Conservation (phyloP, 1,140 invertebrate genomes). For the Gonioctena quinquepunctata region DNA sequence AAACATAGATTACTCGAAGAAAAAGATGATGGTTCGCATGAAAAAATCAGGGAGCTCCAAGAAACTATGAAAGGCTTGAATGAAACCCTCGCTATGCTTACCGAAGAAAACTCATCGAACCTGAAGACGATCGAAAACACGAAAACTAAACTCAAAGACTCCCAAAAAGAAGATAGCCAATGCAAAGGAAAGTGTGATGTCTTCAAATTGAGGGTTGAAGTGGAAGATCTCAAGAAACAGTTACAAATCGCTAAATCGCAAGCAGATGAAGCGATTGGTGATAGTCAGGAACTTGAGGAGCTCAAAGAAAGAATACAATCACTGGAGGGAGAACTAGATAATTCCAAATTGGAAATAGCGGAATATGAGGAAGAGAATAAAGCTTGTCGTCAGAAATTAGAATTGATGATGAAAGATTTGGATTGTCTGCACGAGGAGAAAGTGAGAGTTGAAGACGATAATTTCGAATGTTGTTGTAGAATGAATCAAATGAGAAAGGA, state of each 20-base stretch:
- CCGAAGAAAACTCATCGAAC: neutral
- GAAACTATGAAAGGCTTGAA: neutral
- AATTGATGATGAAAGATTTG: neutral
- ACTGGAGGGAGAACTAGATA: neutral
- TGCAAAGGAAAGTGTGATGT: neutral
- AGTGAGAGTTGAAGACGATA: neutral
- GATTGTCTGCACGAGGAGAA: neutral
- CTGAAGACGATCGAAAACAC: neutral
- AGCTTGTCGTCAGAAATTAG: constrained; percentile 2
- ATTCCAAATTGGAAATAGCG: neutral
- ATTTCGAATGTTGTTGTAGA: neutral
- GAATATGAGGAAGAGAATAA: constrained; percentile 19
- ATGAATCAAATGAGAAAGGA: neutral
- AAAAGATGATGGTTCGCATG: neutral
- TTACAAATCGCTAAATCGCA: neutral
- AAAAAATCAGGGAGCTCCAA: neutral
- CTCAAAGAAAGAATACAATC: neutral
- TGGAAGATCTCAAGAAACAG: neutral
- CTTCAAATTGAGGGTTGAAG: neutral
- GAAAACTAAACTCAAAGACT: neutral
- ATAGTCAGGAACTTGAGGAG: neutral
- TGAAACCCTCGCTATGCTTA: neutral
- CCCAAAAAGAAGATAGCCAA: neutral
- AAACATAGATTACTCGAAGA: neutral
- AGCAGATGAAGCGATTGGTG: too few species aligned